Conservation (phyloP, 2,888 invertebrate genomes). For the Macrosiphum euphorbiae region DNA sequence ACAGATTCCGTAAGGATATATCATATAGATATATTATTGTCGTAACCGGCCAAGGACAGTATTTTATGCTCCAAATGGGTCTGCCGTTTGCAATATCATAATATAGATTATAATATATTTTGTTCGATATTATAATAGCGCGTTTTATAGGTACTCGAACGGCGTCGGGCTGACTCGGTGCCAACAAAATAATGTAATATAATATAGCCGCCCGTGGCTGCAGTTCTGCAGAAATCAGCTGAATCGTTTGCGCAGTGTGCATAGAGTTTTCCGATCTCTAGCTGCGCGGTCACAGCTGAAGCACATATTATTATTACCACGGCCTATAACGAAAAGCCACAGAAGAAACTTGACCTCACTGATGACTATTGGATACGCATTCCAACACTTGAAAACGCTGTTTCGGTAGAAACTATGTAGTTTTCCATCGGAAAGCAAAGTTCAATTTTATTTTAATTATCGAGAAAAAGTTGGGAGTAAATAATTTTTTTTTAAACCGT, state of each 20-base stretch:
- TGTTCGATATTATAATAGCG: background rate
- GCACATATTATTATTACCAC: background rate
- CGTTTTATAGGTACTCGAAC: background rate
- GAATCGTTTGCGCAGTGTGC: background rate
- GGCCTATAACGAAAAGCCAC: background rate
- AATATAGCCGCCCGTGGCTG: background rate
- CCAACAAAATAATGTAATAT: background rate
- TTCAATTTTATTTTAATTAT: background rate
- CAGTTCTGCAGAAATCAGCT: background rate
- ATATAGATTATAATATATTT: no score
- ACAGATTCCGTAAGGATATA: conserved; percentile 15
- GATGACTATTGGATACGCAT: no score
- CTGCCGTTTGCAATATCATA: conserved; percentile 23
- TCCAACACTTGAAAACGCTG: no score
- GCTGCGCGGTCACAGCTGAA: background rate
- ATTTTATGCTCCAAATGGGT: conserved; percentile 33
- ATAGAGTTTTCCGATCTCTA: background rate
- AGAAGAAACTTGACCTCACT: background rate
- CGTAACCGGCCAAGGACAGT: conserved; percentile 16
- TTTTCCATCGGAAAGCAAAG: background rate
- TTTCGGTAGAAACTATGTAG: no score
- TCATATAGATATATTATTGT: no score
- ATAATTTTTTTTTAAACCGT: background rate
- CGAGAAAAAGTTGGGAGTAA: background rate
- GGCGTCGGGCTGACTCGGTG: conserved; percentile 36